phyloP scores from a whole-genome alignment of 1,140 invertebrate species.

The Drosophila pallidifrons region DNA sequence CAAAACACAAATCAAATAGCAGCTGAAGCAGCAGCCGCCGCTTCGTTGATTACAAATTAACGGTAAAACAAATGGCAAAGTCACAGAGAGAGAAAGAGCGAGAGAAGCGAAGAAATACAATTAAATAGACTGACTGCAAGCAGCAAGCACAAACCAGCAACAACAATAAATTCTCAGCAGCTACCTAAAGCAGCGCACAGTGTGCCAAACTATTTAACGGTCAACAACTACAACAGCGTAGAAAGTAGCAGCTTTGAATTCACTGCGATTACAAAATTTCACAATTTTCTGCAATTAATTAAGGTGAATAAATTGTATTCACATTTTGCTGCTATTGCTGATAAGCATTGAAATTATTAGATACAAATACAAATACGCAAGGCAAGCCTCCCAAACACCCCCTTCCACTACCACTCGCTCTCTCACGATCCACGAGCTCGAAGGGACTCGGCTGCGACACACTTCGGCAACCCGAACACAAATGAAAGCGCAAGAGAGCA shows the following conservation, averaged over 20 bases:
- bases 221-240: constrained; percentile 13
- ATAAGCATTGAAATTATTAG: constrained; percentile 1
- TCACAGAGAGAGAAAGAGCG: too few species aligned
- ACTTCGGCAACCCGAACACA: neutral
- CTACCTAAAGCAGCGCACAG: constrained; percentile 17
- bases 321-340: too few species aligned
- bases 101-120: constrained; percentile 18
- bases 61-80: constrained; percentile 53
- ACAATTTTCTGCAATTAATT: too few species aligned
- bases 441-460: constrained; percentile 12
- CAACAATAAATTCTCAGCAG: constrained; percentile 10
- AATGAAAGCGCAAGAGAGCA: neutral
- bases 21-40: constrained; percentile 8
- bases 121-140: constrained; percentile 30
- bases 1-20: constrained; percentile 19
- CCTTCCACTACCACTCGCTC: neutral
- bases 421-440: neutral
- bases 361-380: neutral
- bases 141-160: neutral
- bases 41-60: constrained; percentile 39
- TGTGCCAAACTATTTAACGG: constrained; percentile 48
- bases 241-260: neutral
- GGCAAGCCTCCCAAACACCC: neutral
- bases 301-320: too few species aligned
- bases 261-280: too few species aligned